These are phyloP conservation scores for Tor tambroides DNA, from an alignment of 2,113 vertebrate genomes.

Conservation along the genomic window DNA sequence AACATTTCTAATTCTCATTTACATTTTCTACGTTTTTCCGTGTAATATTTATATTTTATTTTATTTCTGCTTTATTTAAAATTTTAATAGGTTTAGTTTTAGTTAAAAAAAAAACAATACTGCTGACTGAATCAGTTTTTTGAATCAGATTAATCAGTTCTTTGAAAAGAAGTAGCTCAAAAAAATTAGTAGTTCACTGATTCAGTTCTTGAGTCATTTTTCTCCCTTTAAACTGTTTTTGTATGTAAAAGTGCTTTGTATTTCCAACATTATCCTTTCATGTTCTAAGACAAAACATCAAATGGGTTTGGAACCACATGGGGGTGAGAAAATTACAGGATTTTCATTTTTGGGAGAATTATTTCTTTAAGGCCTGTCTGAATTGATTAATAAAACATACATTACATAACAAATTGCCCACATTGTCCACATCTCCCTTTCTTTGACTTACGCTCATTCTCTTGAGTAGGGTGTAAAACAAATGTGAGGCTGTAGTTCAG, in stretches of 20 bases:
- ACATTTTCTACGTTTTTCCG: too few species aligned
- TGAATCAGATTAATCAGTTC: not conserved
- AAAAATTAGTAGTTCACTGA: too few species aligned
- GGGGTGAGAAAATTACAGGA: not conserved
- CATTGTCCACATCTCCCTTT: conserved; percentile 1
- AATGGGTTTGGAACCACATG: not conserved
- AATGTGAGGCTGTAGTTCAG: not conserved
- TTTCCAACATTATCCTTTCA: not conserved
- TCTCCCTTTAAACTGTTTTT: not conserved
- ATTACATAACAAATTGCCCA: conserved; percentile 30
- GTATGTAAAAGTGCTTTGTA: not conserved
- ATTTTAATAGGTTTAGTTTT: not conserved
- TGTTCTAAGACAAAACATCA: not conserved
- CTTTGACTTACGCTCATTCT: not conserved
- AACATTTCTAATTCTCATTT: not conserved
- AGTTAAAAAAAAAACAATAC: not conserved
- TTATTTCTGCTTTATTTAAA: too few species aligned
- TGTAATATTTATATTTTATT: too few species aligned
- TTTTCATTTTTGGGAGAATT: not conserved
- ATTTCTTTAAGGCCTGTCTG: not conserved
- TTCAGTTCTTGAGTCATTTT: not conserved
- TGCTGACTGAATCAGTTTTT: not conserved
- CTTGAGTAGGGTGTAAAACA: not conserved
- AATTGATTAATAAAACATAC: conserved; percentile 44
- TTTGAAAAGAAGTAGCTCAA: not conserved